Base-by-base conservation (phyloP, 2,113 vertebrate species). In the Ptilonorhynchus violaceus region DNA sequence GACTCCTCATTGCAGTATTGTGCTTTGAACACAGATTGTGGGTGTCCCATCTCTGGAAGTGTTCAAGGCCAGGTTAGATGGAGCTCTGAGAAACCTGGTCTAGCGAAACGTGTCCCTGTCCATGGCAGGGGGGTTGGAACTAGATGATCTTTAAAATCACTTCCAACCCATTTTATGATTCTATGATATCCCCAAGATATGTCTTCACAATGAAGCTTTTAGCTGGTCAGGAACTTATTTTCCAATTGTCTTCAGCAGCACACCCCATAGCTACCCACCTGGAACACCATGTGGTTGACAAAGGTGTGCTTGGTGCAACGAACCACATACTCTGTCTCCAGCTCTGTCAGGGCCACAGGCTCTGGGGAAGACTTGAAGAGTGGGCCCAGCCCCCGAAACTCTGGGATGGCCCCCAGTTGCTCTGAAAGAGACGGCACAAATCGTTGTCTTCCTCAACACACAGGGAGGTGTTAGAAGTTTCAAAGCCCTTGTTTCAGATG, bases 311-410 rank as follows among this genome's bases (percentile, higher is more conserved):
- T 98, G 23, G 98, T 98, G 82, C 98, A 98, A 33, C 97, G 98
- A 92, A 98, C 95, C 64, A 98, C 98, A 0, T 98, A 98, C 79
- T 98, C 98, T 0, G 98, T 98, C 91, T 98, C 98, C 4, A 98
- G 98, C 79, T 98, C 98, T 5, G 98, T 98, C 68, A 98, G 97
- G 78, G 98, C 98, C 10, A 98, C 97, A 2, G 98, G 96, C 90
- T 98, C 98, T n/a, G 98, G 64, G 2, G 98, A 98, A 23, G 98
- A 98, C 79, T 98, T 98, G 97, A 98, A 98, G 78, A 98, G 97
- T 1, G 97, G 96, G 9, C 98, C 98, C 47, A 98, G 96, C 2
- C 80, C 98, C 12, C 87, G 97, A 79, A 98, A 98, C 84, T 98
- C 98, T 39, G 98, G 97, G 78, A 98, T 97, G 2, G 98, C 98